Evolutionary conservation across 2,888 invertebrate genomes (phyloP).

Genomic region (Lingula anatina): DNA sequence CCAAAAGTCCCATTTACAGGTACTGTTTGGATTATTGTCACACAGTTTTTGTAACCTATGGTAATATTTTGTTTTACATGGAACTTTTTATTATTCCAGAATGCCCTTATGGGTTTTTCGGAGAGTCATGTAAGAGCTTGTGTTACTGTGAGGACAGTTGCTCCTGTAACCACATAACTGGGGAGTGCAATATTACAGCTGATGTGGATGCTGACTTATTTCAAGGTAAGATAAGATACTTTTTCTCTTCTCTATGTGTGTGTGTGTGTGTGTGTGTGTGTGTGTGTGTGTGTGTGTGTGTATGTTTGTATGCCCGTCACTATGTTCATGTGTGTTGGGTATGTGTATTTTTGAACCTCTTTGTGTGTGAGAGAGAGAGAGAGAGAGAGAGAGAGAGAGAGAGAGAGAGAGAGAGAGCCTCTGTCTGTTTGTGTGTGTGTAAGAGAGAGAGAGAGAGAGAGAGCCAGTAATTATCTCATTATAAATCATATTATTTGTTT

Average conservation of each 20-base stretch:
- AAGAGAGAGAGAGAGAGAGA: too few species aligned
- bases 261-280: background rate
- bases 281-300: background rate
- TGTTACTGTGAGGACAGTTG: conserved; percentile 36
- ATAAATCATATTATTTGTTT: conserved; percentile 1
- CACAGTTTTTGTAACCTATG: too few species aligned
- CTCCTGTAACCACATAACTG: conserved; percentile 36
- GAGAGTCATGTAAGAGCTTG: conserved; percentile 23
- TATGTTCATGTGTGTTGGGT: too few species aligned
- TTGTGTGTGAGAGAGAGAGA: too few species aligned
- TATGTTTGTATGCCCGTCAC: background rate
- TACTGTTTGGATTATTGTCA: too few species aligned
- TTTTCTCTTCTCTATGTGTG: background rate
- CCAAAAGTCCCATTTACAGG: background rate
- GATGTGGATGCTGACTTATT: conserved; percentile 9
- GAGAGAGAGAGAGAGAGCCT: too few species aligned
- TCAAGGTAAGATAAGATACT: conserved; percentile 17
- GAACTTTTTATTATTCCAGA: conserved; percentile 20
- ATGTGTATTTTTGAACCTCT: too few species aligned
- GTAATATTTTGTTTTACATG: too few species aligned
- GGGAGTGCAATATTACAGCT: conserved; percentile 29
- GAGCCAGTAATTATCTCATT: too few species aligned
- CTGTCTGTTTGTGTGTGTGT: too few species aligned
- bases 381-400: too few species aligned
- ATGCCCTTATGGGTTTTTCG: conserved; percentile 37